A percentile compares a stretch with the other conserved stretches of the same genome.
These are phyloP conservation scores for Maniola jurtina DNA, from an alignment of 1,140 invertebrate species.

Conservation along the genomic window DNA sequence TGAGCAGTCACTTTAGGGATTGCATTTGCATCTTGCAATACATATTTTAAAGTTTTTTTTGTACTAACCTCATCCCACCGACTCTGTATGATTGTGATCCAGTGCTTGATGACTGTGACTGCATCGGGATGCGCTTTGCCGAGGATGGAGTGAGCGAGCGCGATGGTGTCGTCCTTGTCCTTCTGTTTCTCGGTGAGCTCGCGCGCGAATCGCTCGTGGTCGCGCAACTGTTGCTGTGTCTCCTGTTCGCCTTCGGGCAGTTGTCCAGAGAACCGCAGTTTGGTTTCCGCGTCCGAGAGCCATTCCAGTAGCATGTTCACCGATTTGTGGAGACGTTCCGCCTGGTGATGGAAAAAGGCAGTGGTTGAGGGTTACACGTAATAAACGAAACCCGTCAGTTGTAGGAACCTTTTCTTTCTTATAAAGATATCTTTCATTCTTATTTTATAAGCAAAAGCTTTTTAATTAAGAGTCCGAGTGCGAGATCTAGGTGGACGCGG, in stretches of 20 bases:
- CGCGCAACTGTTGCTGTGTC: conserved; percentile 87
- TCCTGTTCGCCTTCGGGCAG: conserved; percentile 95
- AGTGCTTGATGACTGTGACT: conserved; percentile 96
- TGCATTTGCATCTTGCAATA: not conserved
- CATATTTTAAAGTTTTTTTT: not conserved
- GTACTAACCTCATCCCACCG: conserved; percentile 93
- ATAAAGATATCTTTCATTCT: too few relatives aligned
- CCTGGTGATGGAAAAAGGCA: conserved; percentile 74
- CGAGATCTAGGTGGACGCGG: too few relatives aligned
- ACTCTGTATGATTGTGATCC: conserved; percentile 98
- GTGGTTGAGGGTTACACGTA: too few relatives aligned
- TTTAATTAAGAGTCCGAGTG: too few relatives aligned
- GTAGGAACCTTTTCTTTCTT: too few relatives aligned
- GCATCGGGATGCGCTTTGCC: conserved; percentile 96
- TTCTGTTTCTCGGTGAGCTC: conserved; percentile 91
- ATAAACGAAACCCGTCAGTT: too few relatives aligned
- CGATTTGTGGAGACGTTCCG: conserved; percentile 95
- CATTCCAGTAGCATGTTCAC: conserved; percentile 97
- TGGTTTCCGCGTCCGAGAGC: conserved; percentile 97
- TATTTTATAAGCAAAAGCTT: too few relatives aligned
- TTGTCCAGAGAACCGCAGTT: conserved; percentile 91
- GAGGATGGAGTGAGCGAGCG: conserved; percentile 92
- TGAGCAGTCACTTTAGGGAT: not conserved
- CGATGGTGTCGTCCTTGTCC: conserved; percentile 93
- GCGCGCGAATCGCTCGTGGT: conserved; percentile 92